Percentiles rank a stretch among this genome's conserved stretches.
Evolutionary conservation across 2,888 invertebrate species (phyloP).

Genomic region (Hipparchia semele): DNA sequence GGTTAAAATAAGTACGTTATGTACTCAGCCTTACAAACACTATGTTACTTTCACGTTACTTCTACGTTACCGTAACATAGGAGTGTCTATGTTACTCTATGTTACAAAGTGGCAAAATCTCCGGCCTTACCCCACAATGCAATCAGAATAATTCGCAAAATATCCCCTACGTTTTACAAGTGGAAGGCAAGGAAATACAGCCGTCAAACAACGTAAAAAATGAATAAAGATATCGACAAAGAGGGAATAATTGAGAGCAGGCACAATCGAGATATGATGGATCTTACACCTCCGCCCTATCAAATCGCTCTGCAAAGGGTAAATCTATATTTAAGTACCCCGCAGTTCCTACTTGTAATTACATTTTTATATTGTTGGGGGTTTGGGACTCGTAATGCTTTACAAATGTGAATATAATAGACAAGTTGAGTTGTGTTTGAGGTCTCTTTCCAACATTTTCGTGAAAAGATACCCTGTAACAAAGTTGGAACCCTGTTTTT

Average conservation of each 20-base stretch:
- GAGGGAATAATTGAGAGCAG: slow-evolving; percentile 65
- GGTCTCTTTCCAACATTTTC: slow-evolving; percentile 23
- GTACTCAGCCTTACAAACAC: no score
- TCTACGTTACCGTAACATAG: no score
- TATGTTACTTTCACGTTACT: no score
- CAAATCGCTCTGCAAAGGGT: slow-evolving; percentile 76
- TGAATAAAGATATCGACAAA: slow-evolving; percentile 71
- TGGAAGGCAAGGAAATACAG: slow-evolving; percentile 44
- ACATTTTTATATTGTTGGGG: slow-evolving; percentile 76
- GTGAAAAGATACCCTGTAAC: slow-evolving; percentile 14
- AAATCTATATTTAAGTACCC: slow-evolving; percentile 80
- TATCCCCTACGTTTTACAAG: slow-evolving; percentile 19
- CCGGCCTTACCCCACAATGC: no score
- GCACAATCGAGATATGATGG: slow-evolving; percentile 77
- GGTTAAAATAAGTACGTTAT: no score
- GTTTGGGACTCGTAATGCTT: slow-evolving; percentile 59
- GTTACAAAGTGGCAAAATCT: no score
- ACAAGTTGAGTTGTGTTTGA: slow-evolving; percentile 45
- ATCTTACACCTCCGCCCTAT: slow-evolving; percentile 74
- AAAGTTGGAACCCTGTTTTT: slow-evolving; percentile 8
- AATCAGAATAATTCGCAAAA: neutral
- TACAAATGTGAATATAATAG: slow-evolving; percentile 77
- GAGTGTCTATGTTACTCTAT: no score
- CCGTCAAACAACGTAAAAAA: slow-evolving; percentile 60
- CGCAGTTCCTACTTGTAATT: slow-evolving; percentile 73